phyloP scores from a whole-genome alignment of 1,140 invertebrate genomes.

The Zeugodacus cucurbitae region DNA sequence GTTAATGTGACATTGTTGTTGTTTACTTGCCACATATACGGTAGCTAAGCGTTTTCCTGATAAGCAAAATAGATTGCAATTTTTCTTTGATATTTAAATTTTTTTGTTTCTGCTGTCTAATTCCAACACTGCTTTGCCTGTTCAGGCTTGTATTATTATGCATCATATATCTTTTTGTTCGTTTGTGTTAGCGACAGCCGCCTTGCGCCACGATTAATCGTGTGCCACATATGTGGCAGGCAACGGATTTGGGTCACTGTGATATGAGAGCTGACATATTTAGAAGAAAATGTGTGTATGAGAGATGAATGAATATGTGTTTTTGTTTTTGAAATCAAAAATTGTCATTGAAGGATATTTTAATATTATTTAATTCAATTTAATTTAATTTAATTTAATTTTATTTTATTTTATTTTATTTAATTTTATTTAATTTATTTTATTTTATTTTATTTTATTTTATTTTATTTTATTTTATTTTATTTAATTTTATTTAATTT shows the following conservation, averaged over 20 bases:
- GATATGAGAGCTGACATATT: not conserved
- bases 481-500: not conserved
- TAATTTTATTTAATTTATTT: no score
- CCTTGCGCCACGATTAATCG: slow-evolving; percentile 15
- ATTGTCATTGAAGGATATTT: not conserved
- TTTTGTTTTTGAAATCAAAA: not conserved
- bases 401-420: no score
- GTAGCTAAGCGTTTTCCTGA: slow-evolving; percentile 8
- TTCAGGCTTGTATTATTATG: not conserved
- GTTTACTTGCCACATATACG: not conserved
- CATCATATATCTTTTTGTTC: not conserved
- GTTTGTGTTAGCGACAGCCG: not conserved
- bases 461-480: not conserved
- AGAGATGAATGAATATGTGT: not conserved
- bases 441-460: no score
- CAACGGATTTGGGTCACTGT: slow-evolving; percentile 3
- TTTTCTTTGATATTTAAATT: not conserved
- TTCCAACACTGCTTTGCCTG: not conserved
- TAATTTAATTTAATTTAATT: no score
- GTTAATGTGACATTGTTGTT: not conserved
- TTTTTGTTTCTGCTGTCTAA: not conserved
- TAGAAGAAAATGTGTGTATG: not conserved
- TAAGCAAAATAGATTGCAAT: slow-evolving; percentile 26
- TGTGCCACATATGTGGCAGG: not conserved
- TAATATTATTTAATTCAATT: no score